phyloP scores from a whole-genome alignment of 2,797 vertebrate species.

The Syndactyla subalaris region DNA sequence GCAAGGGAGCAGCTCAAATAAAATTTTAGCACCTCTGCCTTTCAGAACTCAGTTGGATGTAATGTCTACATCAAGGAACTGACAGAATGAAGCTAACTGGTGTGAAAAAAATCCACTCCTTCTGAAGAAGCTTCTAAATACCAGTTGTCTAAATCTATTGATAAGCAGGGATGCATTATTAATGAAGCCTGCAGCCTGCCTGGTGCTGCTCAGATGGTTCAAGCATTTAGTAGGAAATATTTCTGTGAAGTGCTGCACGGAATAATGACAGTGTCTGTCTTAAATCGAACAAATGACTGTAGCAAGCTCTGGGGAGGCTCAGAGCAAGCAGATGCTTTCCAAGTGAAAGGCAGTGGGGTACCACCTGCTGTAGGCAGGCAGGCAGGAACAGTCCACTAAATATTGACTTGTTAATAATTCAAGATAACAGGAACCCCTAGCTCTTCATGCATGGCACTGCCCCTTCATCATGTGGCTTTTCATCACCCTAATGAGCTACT shows the following conservation, averaged over 20 bases:
- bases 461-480: constrained; percentile 72
- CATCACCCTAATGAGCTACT: constrained; percentile 74
- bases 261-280: constrained; percentile 82
- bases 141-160: constrained; percentile 89
- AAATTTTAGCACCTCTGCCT: constrained; percentile 75
- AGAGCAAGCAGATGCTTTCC: constrained; percentile 74
- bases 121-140: constrained; percentile 86
- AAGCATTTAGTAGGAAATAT: constrained; percentile 78
- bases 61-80: constrained; percentile 85
- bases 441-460: constrained; percentile 67
- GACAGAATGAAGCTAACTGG: constrained; percentile 82
- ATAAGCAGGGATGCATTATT: constrained; percentile 88
- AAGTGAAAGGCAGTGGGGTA: constrained; percentile 71
- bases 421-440: constrained; percentile 71
- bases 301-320: constrained; percentile 77
- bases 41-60: constrained; percentile 78
- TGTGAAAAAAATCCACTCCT: constrained; percentile 72
- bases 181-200: constrained; percentile 82
- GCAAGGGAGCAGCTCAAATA: constrained; percentile 57
- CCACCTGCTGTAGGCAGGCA: constrained; percentile 79
- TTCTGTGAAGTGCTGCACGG: constrained; percentile 79
- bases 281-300: constrained; percentile 83
- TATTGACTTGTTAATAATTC: constrained; percentile 79
- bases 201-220: constrained; percentile 82
- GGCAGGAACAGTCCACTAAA: constrained; percentile 68